These are phyloP conservation scores for Cydia splendana DNA, from an alignment of 1,140 invertebrate species.

Conservation along the genomic window DNA sequence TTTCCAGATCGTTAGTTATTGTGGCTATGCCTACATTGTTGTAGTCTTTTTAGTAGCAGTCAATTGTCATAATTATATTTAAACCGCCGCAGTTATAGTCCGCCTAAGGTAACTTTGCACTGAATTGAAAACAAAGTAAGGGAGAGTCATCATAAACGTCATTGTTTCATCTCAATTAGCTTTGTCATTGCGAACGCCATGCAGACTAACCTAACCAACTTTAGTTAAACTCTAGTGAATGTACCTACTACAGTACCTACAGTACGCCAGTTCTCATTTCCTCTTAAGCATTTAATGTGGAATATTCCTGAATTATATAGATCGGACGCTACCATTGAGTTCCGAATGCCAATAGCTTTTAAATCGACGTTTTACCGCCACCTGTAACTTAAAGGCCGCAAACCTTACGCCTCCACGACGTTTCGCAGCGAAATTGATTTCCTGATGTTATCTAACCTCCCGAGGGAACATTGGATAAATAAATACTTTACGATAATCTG, in stretches of 20 bases:
- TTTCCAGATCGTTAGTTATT: slow-evolving; percentile 1
- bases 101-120: no score
- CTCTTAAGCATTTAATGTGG: neutral
- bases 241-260: neutral
- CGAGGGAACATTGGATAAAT: slow-evolving; percentile 74
- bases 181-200: no score
- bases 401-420: slow-evolving; percentile 71
- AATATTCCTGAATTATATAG: slow-evolving; percentile 15
- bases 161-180: no score
- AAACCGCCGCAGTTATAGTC: no score
- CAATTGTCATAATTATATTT: neutral
- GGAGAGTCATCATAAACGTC: no score
- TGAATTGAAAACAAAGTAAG: no score
- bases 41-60: neutral
- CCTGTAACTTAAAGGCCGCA: slow-evolving; percentile 63
- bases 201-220: no score
- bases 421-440: slow-evolving; percentile 75
- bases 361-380: slow-evolving; percentile 53
- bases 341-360: slow-evolving; percentile 48
- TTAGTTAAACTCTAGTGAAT: no score
- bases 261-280: neutral
- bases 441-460: slow-evolving; percentile 74
- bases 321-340: slow-evolving; percentile 8
- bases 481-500: slow-evolving; percentile 77
- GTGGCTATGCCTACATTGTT: neutral